A percentile compares a stretch with the other conserved stretches of the same genome.
Conservation (phyloP, 2,888 invertebrate species). For the Coelogynopora nodosa region DNA sequence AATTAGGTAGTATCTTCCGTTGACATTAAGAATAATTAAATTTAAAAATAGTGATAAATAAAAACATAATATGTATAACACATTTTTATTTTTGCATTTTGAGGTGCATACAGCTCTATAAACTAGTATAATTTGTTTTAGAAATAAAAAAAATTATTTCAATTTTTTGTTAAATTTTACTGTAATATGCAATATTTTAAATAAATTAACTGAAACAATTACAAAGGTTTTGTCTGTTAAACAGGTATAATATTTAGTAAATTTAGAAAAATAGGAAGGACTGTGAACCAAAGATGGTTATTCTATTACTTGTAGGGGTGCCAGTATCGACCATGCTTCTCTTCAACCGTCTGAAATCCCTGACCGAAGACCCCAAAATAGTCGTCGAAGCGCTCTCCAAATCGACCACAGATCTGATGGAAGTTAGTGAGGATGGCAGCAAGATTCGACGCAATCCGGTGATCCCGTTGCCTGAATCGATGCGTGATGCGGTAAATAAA, state of each 20-base stretch:
- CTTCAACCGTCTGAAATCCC: slow-evolving; percentile 75
- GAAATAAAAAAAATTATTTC: background rate
- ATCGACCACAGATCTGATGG: slow-evolving; percentile 71
- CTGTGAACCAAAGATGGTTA: too few relatives aligned
- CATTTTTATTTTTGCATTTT: too few relatives aligned
- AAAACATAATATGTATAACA: too few relatives aligned
- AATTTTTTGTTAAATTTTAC: too few relatives aligned
- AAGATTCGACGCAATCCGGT: slow-evolving; percentile 74
- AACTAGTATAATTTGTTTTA: background rate
- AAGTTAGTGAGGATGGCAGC: slow-evolving; percentile 71
- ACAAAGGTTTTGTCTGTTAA: background rate
- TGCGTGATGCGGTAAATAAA: slow-evolving; percentile 8
- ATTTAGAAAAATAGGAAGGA: too few relatives aligned
- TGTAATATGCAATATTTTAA: background rate
- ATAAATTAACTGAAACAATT: background rate
- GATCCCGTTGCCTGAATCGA: slow-evolving; percentile 72
- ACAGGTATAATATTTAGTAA: background rate
- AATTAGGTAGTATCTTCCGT: too few relatives aligned
- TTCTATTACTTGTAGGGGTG: slow-evolving; percentile 67
- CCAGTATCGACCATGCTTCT: slow-evolving; percentile 76
- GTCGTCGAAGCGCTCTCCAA: slow-evolving; percentile 74
- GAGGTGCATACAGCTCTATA: too few relatives aligned
- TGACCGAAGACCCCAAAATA: slow-evolving; percentile 70
- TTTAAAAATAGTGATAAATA: too few relatives aligned
- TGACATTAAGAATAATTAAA: too few relatives aligned